Base-by-base conservation (phyloP, 37 sponge, comb jelly and placozoan species). In the Ephydatia muelleri region DNA sequence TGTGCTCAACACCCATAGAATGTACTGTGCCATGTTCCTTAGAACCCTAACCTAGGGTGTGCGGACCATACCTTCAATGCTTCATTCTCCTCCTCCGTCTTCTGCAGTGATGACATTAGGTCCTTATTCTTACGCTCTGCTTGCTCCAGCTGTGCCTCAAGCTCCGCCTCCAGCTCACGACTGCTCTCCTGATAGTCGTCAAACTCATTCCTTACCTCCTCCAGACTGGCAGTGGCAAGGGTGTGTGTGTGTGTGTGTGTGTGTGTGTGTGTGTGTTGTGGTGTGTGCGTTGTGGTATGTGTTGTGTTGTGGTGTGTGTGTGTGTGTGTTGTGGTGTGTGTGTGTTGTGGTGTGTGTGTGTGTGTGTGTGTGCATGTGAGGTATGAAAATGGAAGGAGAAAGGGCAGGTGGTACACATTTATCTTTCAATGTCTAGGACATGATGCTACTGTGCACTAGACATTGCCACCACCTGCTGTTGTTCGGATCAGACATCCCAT, bases 141-240 rank as follows among this genome's bases (percentile, higher is more conserved):
- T 38, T 97, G 98, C 74, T 97, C 93, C 64, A 97, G 76, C 29
- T 95, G 96, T 22, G 98, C 89, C 78, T 95, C 95, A 48, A 97
- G 86, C 81, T 97, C 98, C 21, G 89, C 93, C 72, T 97, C 98
- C 38, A 97, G 86, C 69, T 95, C 95, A 38, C 90, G 80, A 85
- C 95, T 95, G 86, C 92, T 92, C 47, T 95, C 95, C 65, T 95
- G 95, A 75, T 89, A 97, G 57, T 97, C 98, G 57, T 94, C 98
- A 38, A 91, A 91, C 75, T 97, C 95, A 65, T 77, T 86, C n/a
- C 92, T 79, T 22, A 88, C 78, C 32, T 92, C 93, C 35, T 94
- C 86, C 83, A 88, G 76, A 75, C 95, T 95, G 67, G 32, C 27
- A 49, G 33, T 23, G 36, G 26, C 39, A 48, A 72, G 30, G 22